A percentile compares a stretch with the other conserved stretches of the same genome.
Conservation (phyloP, 2,113 vertebrate genomes). For the Chlamydotis undulata region DNA sequence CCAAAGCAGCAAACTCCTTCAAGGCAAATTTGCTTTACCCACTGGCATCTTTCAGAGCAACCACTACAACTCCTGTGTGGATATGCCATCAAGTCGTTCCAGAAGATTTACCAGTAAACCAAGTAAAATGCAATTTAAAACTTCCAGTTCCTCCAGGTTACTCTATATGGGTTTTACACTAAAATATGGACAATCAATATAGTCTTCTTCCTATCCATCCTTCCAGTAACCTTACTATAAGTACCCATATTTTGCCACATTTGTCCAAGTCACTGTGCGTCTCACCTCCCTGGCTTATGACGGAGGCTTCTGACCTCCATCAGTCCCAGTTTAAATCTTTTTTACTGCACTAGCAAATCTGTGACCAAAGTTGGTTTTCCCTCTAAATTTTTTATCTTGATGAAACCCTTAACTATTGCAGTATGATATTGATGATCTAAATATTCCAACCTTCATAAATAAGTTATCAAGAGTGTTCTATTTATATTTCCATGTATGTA, state of each 20-base stretch:
- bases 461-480: background rate
- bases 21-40: background rate
- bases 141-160: background rate
- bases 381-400: background rate
- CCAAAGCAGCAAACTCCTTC: background rate
- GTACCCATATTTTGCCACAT: background rate
- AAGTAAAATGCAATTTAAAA: background rate
- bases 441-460: constrained; percentile 9
- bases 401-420: background rate
- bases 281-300: background rate
- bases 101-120: background rate
- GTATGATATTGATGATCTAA: background rate
- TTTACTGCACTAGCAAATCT: background rate
- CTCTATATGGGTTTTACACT: background rate
- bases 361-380: background rate
- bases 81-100: background rate
- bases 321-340: background rate
- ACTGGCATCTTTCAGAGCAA: background rate
- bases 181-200: background rate
- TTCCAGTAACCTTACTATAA: background rate
- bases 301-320: background rate
- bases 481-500: background rate
- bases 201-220: background rate
- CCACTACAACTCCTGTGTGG: background rate
- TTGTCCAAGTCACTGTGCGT: background rate